A percentile compares a stretch with the other conserved stretches of the same genome.
Evolutionary conservation across 2,888 invertebrate species (phyloP).

Genomic region (Altica lythri): DNA sequence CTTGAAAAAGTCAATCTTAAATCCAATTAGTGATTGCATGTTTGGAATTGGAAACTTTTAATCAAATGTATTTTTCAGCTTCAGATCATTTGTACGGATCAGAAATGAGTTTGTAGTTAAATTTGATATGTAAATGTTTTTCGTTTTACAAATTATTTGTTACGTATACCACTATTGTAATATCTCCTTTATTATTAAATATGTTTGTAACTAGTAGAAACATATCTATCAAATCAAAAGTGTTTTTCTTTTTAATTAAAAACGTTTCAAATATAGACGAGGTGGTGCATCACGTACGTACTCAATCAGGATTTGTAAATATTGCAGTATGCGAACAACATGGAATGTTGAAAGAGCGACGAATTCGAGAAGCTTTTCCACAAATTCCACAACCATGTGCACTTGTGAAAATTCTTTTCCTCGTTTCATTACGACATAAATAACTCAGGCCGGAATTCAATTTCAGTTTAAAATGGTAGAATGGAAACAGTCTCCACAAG

Average conservation of each 20-base stretch:
- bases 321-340: constrained; percentile 6
- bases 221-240: too few species aligned
- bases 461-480: constrained; percentile 26
- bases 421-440: constrained; percentile 29
- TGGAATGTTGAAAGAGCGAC: constrained; percentile 1
- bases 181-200: too few species aligned
- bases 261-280: background rate
- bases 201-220: too few species aligned
- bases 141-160: too few species aligned
- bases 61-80: too few species aligned
- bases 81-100: too few species aligned
- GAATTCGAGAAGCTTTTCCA: constrained; percentile 10
- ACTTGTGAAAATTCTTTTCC: constrained; percentile 21
- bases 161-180: too few species aligned
- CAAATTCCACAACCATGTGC: constrained; percentile 18
- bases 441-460: constrained; percentile 27
- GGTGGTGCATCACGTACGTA: background rate
- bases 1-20: too few species aligned
- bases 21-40: too few species aligned
- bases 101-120: too few species aligned
- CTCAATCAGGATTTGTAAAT: background rate
- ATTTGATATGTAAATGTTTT: too few species aligned
- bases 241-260: background rate
- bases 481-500: constrained; percentile 5
- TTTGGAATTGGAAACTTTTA: too few species aligned